These are phyloP conservation scores for Pteruthius melanotis DNA, from an alignment of 2,113 vertebrate genomes.

Conservation along the genomic window DNA sequence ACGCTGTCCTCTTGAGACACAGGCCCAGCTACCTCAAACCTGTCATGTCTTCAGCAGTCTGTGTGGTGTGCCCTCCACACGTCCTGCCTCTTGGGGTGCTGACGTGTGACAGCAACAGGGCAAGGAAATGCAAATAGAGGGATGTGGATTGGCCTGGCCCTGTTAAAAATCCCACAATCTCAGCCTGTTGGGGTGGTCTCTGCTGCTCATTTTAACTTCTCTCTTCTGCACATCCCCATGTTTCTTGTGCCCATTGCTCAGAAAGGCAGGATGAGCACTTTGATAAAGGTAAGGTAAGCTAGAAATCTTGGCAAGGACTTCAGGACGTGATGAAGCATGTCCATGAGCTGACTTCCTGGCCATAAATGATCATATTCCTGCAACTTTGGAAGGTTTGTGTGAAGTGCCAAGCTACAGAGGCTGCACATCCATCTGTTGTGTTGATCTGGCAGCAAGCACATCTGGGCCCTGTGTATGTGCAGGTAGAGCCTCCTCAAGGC, in stretches of 20 bases:
- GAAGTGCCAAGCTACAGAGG: neutral
- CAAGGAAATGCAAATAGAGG: neutral
- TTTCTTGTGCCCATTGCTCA: neutral
- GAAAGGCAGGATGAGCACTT: neutral
- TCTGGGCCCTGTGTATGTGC: neutral
- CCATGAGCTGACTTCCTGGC: neutral
- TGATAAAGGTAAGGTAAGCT: neutral
- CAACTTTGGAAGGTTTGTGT: neutral
- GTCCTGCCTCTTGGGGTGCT: neutral
- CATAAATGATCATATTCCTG: conserved; percentile 3
- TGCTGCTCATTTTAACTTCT: neutral
- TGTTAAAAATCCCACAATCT: neutral
- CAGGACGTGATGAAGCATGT: neutral
- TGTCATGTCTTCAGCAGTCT: neutral
- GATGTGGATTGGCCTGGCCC: neutral
- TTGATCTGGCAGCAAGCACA: neutral
- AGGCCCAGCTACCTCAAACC: neutral
- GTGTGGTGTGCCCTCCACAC: rapidly evolving
- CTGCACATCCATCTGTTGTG: neutral
- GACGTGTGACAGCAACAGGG: neutral
- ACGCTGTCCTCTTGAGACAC: neutral
- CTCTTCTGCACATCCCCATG: neutral
- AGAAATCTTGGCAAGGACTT: neutral
- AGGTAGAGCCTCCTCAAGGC: neutral
- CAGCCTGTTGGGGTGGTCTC: neutral